Evolutionary conservation across 2,888 invertebrate genomes (phyloP).

Genomic region (Tinea semifulvella): DNA sequence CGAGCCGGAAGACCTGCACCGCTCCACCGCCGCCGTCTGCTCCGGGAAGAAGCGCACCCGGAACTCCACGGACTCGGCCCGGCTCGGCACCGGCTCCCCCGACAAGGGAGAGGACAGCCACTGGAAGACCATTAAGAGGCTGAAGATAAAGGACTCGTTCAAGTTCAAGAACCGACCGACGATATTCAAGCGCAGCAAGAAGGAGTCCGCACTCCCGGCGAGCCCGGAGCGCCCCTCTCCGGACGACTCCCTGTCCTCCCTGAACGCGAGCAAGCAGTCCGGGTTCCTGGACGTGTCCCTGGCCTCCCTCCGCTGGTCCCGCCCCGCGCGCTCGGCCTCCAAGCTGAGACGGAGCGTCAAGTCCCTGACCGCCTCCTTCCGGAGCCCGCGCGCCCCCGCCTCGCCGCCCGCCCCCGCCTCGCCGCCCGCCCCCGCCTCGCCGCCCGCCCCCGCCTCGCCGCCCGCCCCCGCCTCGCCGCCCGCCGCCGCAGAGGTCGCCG

Average conservation of each 20-base stretch:
- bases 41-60: constrained; percentile 60
- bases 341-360: constrained; percentile 58
- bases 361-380: constrained; percentile 61
- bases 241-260: constrained; percentile 54
- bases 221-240: constrained; percentile 59
- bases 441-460: constrained; percentile 49
- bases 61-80: constrained; percentile 56
- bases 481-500: constrained; percentile 65
- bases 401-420: constrained; percentile 24
- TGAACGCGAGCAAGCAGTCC: constrained; percentile 59
- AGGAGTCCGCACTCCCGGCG: constrained; percentile 48
- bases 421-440: constrained; percentile 38
- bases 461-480: constrained; percentile 57
- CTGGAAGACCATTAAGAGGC: constrained; percentile 60
- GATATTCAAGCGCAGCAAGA: constrained; percentile 56
- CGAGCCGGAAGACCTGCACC: constrained; percentile 39
- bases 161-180: constrained; percentile 60
- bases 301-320: constrained; percentile 49
- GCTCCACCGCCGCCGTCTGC: constrained; percentile 55
- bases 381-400: constrained; percentile 42
- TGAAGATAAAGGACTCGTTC: constrained; percentile 62
- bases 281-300: constrained; percentile 62
- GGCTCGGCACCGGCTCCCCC: constrained; percentile 46
- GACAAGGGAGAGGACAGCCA: constrained; percentile 57
- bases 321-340: constrained; percentile 57